These are phyloP conservation scores for Tachypleus tridentatus DNA, from an alignment of 1,140 invertebrate species.

Conservation along the genomic window DNA sequence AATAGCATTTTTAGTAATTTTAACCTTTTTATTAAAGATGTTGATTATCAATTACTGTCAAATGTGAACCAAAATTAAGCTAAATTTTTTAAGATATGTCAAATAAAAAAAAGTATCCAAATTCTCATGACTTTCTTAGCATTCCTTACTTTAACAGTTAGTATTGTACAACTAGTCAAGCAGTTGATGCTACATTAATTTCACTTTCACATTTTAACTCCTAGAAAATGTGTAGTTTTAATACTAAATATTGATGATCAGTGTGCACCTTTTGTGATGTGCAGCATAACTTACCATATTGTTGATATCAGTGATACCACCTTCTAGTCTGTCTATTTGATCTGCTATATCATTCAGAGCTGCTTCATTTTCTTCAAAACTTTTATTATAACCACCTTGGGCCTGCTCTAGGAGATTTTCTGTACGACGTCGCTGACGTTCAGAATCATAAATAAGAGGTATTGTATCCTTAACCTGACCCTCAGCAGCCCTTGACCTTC, in stretches of 20 bases:
- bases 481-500: slow-evolving; percentile 52
- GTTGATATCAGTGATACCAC: slow-evolving; percentile 70
- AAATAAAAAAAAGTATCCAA: no score
- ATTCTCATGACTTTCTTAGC: no score
- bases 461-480: slow-evolving; percentile 24
- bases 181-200: neutral
- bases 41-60: no score
- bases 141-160: neutral
- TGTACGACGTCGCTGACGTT: slow-evolving; percentile 64
- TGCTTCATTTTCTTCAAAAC: slow-evolving; percentile 47
- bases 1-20: no score
- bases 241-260: neutral
- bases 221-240: neutral
- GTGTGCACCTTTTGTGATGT: no score
- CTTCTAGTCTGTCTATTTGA: slow-evolving; percentile 52
- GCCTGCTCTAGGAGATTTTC: slow-evolving; percentile 62
- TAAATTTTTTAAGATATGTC: no score
- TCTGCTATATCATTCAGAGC: slow-evolving; percentile 49
- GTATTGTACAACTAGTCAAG: slow-evolving; percentile 2
- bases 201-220: neutral
- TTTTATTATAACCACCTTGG: slow-evolving; percentile 51
- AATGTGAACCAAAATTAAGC: no score
- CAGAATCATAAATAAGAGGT: slow-evolving; percentile 54
- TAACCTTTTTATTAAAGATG: no score
- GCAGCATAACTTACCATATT: slow-evolving; percentile 38